Base-by-base conservation (phyloP, 2,888 invertebrate species). In the Hypercompe scribonia region DNA sequence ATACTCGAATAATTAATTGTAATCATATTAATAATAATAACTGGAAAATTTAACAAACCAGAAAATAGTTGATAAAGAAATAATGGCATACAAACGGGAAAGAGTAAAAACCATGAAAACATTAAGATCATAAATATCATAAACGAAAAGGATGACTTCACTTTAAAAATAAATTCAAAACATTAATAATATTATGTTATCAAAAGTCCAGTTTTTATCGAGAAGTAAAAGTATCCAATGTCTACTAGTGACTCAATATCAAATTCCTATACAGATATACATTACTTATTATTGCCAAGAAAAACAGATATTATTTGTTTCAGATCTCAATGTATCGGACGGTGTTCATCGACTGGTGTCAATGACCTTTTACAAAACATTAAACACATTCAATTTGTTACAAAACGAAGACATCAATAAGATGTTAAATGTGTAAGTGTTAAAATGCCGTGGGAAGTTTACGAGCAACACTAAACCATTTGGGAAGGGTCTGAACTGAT, bases 381-480 rank as follows among this genome's bases (percentile, higher is more conserved):
- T 61, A 31, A 61, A 61, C 18, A 31, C 18, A 31, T 61, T 61
- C 18, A 28, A 61, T 61, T 61, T 73, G 58, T 67, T 72, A 28
- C 39, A 54, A 36, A 61, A 68, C 68, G 18, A 68, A 68, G 28
- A 7, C 39, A 69, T 69, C 21, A 68, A 65, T 69, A 68, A 72
- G 54, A 61, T 31, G 58, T 58, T 58, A 5, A 31, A 58, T 58
- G 61, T 64, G 54, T 31, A 50, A 42, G 54, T 69, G 58, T 61
- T 69, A 54, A 33, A 74, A 50, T 69, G 75, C 42, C 85, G 84
- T 84, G 84, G 77, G 84, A 85, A 84, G 63, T 78, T 73, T 74
- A 58, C 71, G 75, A 84, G 76, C 76, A 80, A 69, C 39, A 28
- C 21, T 28, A 54, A 68, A 71, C 70, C 42, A 46, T 54, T 46